Conservation (phyloP, 2,888 invertebrate species). For the Phyllotreta cruciferae region DNA sequence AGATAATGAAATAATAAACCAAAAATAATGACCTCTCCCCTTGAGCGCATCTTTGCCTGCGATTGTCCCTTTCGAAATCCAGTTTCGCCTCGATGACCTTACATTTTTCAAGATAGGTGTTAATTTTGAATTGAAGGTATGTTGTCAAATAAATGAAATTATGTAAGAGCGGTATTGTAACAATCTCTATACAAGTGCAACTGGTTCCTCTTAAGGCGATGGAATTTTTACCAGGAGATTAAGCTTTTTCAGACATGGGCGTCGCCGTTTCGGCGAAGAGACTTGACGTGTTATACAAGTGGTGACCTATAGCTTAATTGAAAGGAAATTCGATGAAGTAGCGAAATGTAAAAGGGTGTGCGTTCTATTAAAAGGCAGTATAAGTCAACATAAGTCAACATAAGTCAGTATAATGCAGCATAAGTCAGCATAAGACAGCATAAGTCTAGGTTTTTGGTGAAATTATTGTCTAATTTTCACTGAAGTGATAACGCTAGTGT, state of each 20-base stretch:
- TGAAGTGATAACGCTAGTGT: no score
- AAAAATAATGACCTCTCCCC: no score
- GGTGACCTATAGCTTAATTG: neutral
- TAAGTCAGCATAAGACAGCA: no score
- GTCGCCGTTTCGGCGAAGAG: slow-evolving; percentile 5
- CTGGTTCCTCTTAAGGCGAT: slow-evolving; percentile 22
- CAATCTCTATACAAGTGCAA: slow-evolving; percentile 14
- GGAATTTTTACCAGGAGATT: slow-evolving; percentile 19
- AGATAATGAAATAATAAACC: no score
- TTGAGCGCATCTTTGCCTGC: no score
- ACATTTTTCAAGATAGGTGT: slow-evolving; percentile 24
- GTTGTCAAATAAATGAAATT: slow-evolving; percentile 19
- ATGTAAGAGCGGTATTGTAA: slow-evolving; percentile 17
- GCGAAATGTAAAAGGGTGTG: neutral
- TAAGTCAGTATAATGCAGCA: no score
- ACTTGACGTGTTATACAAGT: neutral
- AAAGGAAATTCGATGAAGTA: neutral
- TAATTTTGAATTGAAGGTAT: slow-evolving; percentile 26
- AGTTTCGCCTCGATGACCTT: slow-evolving; percentile 11
- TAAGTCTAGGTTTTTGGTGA: no score
- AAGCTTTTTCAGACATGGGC: slow-evolving; percentile 13
- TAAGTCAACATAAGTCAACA: no score
- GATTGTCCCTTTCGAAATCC: no score
- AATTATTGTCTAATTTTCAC: no score
- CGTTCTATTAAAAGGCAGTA: no score